Evolutionary conservation across 1,140 invertebrate species (phyloP).

Genomic region (Schlechtendalia chinensis): DNA sequence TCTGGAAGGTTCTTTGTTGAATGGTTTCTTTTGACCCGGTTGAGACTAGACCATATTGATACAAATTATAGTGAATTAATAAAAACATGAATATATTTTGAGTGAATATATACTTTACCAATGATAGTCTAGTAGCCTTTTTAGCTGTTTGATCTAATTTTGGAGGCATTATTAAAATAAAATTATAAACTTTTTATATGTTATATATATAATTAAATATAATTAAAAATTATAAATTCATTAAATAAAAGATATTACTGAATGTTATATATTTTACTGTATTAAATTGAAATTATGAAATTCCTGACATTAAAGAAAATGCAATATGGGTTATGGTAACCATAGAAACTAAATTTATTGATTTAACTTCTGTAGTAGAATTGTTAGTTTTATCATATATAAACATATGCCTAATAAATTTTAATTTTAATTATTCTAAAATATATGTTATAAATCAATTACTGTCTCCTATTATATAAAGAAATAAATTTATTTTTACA

Average conservation of each 20-base stretch:
- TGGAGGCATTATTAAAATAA: conserved; percentile 27
- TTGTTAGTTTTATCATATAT: background rate
- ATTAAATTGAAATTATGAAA: background rate
- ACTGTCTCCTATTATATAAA: background rate
- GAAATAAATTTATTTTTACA: background rate
- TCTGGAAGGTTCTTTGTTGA: conserved; percentile 37
- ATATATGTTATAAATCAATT: background rate
- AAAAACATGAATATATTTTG: background rate
- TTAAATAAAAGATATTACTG: background rate
- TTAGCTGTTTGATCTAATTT: conserved; percentile 42
- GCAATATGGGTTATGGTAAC: background rate
- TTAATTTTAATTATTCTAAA: background rate
- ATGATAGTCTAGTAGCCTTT: conserved; percentile 37
- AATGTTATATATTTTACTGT: background rate
- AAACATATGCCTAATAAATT: background rate
- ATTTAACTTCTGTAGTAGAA: background rate
- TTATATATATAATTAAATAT: too few relatives aligned
- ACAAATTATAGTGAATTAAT: background rate
- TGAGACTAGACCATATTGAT: conserved; percentile 38
- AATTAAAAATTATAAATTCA: too few relatives aligned
- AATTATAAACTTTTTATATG: too few relatives aligned
- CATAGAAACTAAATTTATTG: conserved; percentile 41
- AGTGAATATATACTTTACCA: background rate
- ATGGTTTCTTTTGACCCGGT: conserved; percentile 29
- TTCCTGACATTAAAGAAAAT: background rate